Conservation (phyloP, 2,888 invertebrate genomes). For the Orthonychiurus folsomi region DNA sequence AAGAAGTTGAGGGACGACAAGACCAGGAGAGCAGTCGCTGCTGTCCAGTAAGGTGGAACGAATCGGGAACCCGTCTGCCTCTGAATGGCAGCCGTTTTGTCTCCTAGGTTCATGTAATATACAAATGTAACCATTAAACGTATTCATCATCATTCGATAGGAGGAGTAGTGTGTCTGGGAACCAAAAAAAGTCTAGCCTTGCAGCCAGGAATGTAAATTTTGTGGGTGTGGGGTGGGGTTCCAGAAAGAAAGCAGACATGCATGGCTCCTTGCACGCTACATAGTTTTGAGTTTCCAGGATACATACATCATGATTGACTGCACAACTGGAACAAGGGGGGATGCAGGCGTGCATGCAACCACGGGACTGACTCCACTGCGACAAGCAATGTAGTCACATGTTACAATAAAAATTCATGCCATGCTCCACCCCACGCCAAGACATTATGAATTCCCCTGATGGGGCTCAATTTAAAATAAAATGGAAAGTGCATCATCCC, state of each 20-base stretch:
- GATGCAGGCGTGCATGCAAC: too few relatives aligned
- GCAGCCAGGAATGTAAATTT: too few relatives aligned
- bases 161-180: too few relatives aligned
- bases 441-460: too few relatives aligned
- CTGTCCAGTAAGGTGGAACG: constrained; percentile 37
- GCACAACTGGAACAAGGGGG: background rate
- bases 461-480: background rate
- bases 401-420: background rate
- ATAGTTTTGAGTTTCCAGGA: background rate
- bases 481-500: background rate
- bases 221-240: too few relatives aligned
- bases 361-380: too few relatives aligned
- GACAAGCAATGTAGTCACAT: background rate
- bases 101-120: constrained; percentile 26
- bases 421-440: background rate
- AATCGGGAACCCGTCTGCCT: constrained; percentile 38
- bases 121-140: background rate
- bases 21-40: constrained; percentile 15
- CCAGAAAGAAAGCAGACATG: background rate
- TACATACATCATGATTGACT: background rate
- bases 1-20: constrained; percentile 5
- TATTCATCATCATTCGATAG: background rate
- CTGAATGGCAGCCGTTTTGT: constrained; percentile 41
- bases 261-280: background rate
- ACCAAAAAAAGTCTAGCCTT: too few relatives aligned